Evolutionary conservation across 1,140 invertebrate genomes (phyloP), one percentile per base, ranked within the genome.

Genomic region (Brachionus manjavacas): DNA sequence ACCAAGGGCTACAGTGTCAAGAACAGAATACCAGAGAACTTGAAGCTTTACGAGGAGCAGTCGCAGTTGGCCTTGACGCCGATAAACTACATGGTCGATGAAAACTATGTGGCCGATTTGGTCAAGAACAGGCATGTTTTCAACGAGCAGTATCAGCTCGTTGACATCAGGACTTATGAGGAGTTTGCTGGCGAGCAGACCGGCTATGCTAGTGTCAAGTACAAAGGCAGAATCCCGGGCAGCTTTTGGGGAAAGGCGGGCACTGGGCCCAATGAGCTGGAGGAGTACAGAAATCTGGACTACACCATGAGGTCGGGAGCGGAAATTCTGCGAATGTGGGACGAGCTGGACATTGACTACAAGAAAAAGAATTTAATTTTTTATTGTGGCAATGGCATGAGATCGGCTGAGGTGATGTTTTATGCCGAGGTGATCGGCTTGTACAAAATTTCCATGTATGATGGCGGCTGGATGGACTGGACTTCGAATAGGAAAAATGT

Each of bases 381-480:
- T 60, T 81, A 81, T 25, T 81, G 52, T 39, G 60, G 79, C 9
- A 43, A 81, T 81, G 79, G 79, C 20, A 28, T 39, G 79, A 60
- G 79, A 7, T 39, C 49, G 16, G 52, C 79, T 4, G 79, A 81
- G 41, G 79, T 81, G 1, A 25, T 81, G 79, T 81, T 81, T 25
- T 81, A 81, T 43, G 79, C 79, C n/a, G 79, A 81, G 25, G 28
- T 81, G 25, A 81, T 81, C 11, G 79, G 79, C 2, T 35, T 81
- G 11, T 81, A 81, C 35, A 81, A 81, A 31, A 81, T 81, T 28
- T 81, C 79, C 23, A 60, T 81, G 52, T 81, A 81, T 31, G 79
- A 81, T 20, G 79, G 79, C 16, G 79, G 79, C n/a, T 81, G 79
- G 79, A n/a, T 60, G 28, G 79, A 81, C n/a, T 81, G 79, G 79